Evolutionary conservation across 1,140 invertebrate genomes (phyloP).

Genomic region (Conopomorpha cramerella): DNA sequence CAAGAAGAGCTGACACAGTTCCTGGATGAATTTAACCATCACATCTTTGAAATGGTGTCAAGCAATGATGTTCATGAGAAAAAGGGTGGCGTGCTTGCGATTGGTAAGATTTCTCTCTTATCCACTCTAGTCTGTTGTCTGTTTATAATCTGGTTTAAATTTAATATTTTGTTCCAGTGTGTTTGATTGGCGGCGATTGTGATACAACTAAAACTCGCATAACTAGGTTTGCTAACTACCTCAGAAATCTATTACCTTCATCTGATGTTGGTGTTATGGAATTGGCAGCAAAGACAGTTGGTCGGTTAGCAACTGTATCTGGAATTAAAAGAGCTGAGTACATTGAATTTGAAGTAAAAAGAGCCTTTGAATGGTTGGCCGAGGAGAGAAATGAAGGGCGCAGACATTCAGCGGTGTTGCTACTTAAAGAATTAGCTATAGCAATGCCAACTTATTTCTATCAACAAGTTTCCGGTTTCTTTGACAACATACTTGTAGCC

Average conservation of each 20-base stretch:
- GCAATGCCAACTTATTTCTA: conserved; percentile 98
- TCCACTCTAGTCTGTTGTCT: conserved; percentile 3
- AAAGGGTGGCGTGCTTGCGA: conserved; percentile 93
- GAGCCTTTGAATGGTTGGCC: conserved; percentile 90
- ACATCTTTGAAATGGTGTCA: conserved; percentile 95
- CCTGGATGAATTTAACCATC: conserved; percentile 94
- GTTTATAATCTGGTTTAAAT: conserved; percentile 6
- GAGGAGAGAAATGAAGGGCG: conserved; percentile 88
- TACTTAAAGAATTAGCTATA: conserved; percentile 92
- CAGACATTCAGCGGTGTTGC: conserved; percentile 88
- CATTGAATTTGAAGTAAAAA: conserved; percentile 93
- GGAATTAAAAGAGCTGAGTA: conserved; percentile 94
- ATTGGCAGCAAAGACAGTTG: conserved; percentile 92
- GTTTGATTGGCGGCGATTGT: conserved; percentile 89
- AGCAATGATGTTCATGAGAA: conserved; percentile 91
- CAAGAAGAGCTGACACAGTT: conserved; percentile 88
- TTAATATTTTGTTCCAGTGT: conserved; percentile 67
- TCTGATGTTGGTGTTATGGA: conserved; percentile 93
- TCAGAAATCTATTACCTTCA: conserved; percentile 87
- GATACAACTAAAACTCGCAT: conserved; percentile 89
- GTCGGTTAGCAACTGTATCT: conserved; percentile 86
- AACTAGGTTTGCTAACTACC: conserved; percentile 90
- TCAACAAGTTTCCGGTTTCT: conserved; percentile 94
- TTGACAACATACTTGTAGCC: conserved; percentile 92
- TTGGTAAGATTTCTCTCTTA: conserved; percentile 67